phyloP scores from a whole-genome alignment of 2,797 vertebrate genomes.

The Sebastes vulpes region DNA sequence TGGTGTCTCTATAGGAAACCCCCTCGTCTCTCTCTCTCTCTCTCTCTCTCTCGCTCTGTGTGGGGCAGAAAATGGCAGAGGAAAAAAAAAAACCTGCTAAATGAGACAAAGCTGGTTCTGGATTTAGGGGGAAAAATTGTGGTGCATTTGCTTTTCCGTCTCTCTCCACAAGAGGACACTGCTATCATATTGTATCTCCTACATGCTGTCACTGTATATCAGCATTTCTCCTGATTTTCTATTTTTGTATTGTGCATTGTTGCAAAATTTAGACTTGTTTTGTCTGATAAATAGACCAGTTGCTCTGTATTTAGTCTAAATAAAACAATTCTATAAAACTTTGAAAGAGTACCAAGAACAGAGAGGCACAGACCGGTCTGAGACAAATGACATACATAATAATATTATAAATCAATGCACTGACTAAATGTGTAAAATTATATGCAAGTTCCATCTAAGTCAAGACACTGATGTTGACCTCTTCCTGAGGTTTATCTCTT shows the following conservation, averaged over 20 bases:
- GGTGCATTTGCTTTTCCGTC: slow-evolving; percentile 20
- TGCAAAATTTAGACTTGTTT: neutral
- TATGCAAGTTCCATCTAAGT: neutral
- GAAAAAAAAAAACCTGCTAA: neutral
- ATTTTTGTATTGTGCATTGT: neutral
- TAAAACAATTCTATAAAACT: neutral
- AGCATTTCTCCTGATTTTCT: neutral
- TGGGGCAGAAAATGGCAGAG: neutral
- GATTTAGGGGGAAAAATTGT: neutral
- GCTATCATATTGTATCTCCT: slow-evolving; percentile 31
- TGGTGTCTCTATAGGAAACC: slow-evolving; percentile 79
- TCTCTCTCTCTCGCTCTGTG: neutral
- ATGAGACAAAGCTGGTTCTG: slow-evolving; percentile 9
- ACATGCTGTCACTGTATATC: neutral
- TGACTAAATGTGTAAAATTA: neutral
- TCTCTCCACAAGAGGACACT: slow-evolving; percentile 80
- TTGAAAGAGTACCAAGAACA: neutral
- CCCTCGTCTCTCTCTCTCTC: slow-evolving; percentile 24
- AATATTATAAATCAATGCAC: neutral
- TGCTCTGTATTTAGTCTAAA: neutral
- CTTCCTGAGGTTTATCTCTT: neutral
- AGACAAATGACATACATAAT: neutral
- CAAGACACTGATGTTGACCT: neutral
- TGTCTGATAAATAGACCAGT: neutral
- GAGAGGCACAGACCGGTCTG: neutral